Conservation (phyloP, 2,888 invertebrate species). For the Ecliptopera silaceata region DNA sequence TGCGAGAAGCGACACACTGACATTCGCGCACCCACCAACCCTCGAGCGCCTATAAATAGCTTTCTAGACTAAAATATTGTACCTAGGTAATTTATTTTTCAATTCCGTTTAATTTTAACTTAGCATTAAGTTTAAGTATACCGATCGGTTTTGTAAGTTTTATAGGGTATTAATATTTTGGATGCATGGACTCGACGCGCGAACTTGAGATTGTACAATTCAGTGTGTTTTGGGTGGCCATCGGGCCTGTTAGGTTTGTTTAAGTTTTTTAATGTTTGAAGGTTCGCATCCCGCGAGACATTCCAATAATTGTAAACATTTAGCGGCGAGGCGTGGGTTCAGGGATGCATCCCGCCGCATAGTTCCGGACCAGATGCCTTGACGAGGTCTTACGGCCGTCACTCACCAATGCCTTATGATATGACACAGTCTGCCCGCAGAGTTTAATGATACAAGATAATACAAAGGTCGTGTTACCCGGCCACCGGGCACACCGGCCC, state of each 20-base stretch:
- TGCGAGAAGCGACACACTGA: slow-evolving; percentile 78
- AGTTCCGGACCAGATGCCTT: slow-evolving; percentile 68
- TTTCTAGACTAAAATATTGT: slow-evolving; percentile 82
- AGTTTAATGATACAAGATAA: slow-evolving; percentile 81
- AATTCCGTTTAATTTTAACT: slow-evolving; percentile 84
- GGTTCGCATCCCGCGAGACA: slow-evolving; percentile 79
- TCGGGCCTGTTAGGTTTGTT: slow-evolving; percentile 72
- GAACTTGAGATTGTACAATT: slow-evolving; percentile 72
- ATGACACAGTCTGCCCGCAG: slow-evolving; percentile 83
- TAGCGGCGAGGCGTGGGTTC: slow-evolving; percentile 53
- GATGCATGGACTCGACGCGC: slow-evolving; percentile 64
- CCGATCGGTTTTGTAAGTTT: slow-evolving; percentile 83
- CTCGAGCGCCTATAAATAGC: slow-evolving; percentile 79
- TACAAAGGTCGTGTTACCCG: slow-evolving; percentile 83
- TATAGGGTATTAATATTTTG: slow-evolving; percentile 78
- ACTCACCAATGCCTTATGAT: slow-evolving; percentile 81
- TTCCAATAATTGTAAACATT: slow-evolving; percentile 78
- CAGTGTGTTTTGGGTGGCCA: slow-evolving; percentile 62
- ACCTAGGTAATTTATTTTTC: slow-evolving; percentile 84
- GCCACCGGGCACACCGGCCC: slow-evolving; percentile 82
- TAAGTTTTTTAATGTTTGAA: slow-evolving; percentile 59
- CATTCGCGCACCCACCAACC: slow-evolving; percentile 68
- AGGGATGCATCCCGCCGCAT: slow-evolving; percentile 48
- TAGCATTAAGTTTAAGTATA: slow-evolving; percentile 80
- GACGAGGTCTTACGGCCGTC: slow-evolving; percentile 61